Evolutionary conservation across 2,113 vertebrate genomes (phyloP).

Genomic region (Oryctolagus cuniculus): mOryCun1.1 NC_091432.1:78006501-78007000

Average conservation of each 20-base stretch:
- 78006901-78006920: conserved; percentile 65
- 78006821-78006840: neutral
- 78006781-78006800: conserved; percentile 3
- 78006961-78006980: conserved; percentile 72
- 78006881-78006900: conserved; percentile 63
- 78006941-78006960: conserved; percentile 52
- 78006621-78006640: neutral
- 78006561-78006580: neutral
- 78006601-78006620: neutral
- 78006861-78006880: conserved; percentile 59
- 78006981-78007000: neutral
- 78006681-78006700: neutral
- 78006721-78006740: conserved; percentile 25
- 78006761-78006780: conserved; percentile 57
- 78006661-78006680: neutral
- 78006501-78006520: no score
- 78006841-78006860: conserved; percentile 71
- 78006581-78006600: neutral
- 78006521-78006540: no score
- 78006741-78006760: neutral
- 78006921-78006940: conserved; percentile 62
- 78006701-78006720: conserved; percentile 22
- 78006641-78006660: neutral
- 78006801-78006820: neutral
- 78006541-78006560: neutral